Evolutionary conservation across 2,113 vertebrate species (phyloP).

Genomic region (Malurus cyaneus): DNA sequence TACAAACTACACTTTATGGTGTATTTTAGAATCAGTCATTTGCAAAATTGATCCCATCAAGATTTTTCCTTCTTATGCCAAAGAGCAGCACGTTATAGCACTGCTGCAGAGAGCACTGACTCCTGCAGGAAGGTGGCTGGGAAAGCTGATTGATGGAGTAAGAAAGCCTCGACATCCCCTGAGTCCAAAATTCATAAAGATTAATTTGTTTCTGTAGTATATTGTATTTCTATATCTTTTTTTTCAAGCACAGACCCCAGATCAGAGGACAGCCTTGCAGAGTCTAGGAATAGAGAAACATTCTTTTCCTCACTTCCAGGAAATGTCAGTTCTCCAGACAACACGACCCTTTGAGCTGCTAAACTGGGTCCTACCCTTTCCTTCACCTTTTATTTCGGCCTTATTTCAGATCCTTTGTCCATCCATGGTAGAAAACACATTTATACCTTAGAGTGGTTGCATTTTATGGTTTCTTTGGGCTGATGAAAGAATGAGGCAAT

Average conservation of each 20-base stretch:
- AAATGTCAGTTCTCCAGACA: not conserved
- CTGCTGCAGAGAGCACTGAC: not conserved
- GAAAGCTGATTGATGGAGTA: not conserved
- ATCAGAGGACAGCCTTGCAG: not conserved
- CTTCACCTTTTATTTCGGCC: not conserved
- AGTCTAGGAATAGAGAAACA: not conserved
- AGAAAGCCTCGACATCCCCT: not conserved
- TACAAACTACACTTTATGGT: not conserved
- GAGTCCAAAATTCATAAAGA: not conserved
- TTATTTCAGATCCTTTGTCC: not conserved
- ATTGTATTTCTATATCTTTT: not conserved
- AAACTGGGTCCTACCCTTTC: not conserved
- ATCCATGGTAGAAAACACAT: not conserved
- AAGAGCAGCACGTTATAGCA: not conserved
- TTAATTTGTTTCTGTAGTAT: not conserved
- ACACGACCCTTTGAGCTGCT: rapidly evolving
- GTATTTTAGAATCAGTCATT: not conserved
- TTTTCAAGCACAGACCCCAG: not conserved
- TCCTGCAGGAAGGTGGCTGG: not conserved
- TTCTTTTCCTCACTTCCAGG: not conserved
- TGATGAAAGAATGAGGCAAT: not conserved
- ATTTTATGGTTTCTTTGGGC: not conserved
- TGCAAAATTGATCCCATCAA: not conserved
- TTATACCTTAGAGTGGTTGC: not conserved
- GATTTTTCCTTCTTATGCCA: not conserved